Evolutionary conservation across 2,888 invertebrate genomes (phyloP).

Genomic region (Nebria brevicollis): DNA sequence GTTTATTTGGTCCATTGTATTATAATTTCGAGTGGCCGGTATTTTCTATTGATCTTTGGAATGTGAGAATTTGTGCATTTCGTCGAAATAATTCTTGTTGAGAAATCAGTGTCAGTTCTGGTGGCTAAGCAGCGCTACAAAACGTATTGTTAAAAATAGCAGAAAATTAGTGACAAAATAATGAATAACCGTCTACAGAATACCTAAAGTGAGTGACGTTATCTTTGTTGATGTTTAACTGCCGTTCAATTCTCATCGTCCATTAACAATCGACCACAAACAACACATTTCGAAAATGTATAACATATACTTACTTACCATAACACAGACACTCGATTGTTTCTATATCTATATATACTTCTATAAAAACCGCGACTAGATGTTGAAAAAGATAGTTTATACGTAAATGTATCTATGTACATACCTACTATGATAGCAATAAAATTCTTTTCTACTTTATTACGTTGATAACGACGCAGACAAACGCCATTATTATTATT

Average conservation of each 20-base stretch:
- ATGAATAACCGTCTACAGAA: not conserved
- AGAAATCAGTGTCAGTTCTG: not conserved
- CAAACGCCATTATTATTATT: slow-evolving; percentile 45
- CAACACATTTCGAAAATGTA: not conserved
- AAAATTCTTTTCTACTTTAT: slow-evolving; percentile 45
- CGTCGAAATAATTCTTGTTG: not conserved
- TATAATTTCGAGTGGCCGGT: not conserved
- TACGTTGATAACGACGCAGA: slow-evolving; percentile 41
- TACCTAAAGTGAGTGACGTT: not conserved
- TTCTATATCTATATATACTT: not conserved
- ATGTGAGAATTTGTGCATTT: no score
- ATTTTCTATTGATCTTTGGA: not conserved
- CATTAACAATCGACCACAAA: not conserved
- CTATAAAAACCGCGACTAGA: not conserved
- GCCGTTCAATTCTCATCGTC: not conserved
- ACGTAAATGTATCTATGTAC: not conserved
- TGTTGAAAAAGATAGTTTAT: not conserved
- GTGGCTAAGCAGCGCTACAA: not conserved
- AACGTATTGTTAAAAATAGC: not conserved
- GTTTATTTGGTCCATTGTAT: not conserved
- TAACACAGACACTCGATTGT: no score
- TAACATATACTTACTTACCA: no score
- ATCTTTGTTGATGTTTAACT: not conserved
- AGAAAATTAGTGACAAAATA: not conserved
- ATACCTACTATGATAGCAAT: slow-evolving; percentile 3